Base-by-base conservation (phyloP, 2,797 vertebrate species). In the Garrulus glandarius region DNA sequence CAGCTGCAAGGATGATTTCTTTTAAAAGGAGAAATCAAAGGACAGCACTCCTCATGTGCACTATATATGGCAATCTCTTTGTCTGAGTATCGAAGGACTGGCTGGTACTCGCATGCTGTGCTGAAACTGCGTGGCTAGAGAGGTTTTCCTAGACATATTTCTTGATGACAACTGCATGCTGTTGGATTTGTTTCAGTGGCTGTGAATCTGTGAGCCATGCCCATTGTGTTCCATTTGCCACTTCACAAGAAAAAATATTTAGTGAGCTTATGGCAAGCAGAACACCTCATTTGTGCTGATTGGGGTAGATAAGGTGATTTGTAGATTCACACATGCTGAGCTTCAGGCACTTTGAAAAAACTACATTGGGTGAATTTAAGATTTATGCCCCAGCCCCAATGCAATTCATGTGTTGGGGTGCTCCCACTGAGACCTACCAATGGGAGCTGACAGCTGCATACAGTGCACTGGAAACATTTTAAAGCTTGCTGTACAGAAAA, bases 401-500 rank as follows among this genome's bases (percentile, higher is more conserved):
- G 72, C 47, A 72, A 79, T 92, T 90, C 57, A 46, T 22, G 55
- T 32, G 53, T 93, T 74, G 71, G 89, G 93, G 83, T 44, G 81
- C 80, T 91, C 91, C 92, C 50, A 67, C 87, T 22, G 91, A 70
- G 95, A 81, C 27, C 49, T 80, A 86, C 89, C 93, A 59, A 69
- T 18, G 77, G 83, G 89, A 95, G 79, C 85, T 64, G 85, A 67
- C 94, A 93, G 91, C 89, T 95, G 90, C 70, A 46, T 24, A 84
- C 68, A 71, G 87, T 13, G 76, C 72, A 60, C 88, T 88, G 90
- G 69, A 84, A 88, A 78, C 79, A 71, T 83, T 97, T 95, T 83
- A 72, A 91, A 95, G 94, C 72, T 70, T n/a, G 95, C 88, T 95
- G 78, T 68, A 92, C 89, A 93, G 91, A 93, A 96, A 97, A 95